Base-by-base conservation (phyloP, 2,113 vertebrate species). In the Neopipo cinnamomea region DNA sequence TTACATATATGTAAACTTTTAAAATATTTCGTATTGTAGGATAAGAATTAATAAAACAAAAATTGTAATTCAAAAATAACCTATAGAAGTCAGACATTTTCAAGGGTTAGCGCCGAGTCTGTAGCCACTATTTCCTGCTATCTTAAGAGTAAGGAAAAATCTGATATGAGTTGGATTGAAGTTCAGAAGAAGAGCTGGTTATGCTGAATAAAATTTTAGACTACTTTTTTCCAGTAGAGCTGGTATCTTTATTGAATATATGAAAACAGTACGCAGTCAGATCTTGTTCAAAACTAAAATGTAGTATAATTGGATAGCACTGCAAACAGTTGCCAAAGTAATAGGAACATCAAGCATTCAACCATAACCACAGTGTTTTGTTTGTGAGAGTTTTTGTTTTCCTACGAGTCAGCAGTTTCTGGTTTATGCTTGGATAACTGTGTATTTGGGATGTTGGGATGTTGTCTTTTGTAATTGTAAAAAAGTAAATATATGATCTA, bases 361-460 rank as follows among this genome's bases (percentile, higher is more conserved):
- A 93, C 83, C 93, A 93, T 92, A 97, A 92, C 71, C 55, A 39
- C 21, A 65, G 37, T 59, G 71, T 94, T 95, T 96, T 97, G 96
- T 89, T 80, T 96, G 91, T 77, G 79, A 82, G 79, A 92, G 59
- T 83, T 93, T 92, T 94, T 97, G 62, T 95, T 91, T 97, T 90
- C 81, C 74, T 86, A 37, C n/a, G 7, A 93, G 73, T 97, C 93
- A 90, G 55, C 89, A 84, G 31, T 95, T 94, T 95, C 83, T 80
- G 84, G 55, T 85, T 78, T 65, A 86, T 91, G 95, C 85, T 94
- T 81, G 85, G 73, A 10, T 96, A 91, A 50, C 63, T 82, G 68
- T 89, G 66, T n/a, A 11, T 82, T 92, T 80, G 70, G 68, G 68
- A 77, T 91, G 81, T 91, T 77, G 70, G 71, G 68, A 77, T 92